Base-by-base conservation (phyloP, 2,888 invertebrate species). In the Mesorhabditis sp. region DNA sequence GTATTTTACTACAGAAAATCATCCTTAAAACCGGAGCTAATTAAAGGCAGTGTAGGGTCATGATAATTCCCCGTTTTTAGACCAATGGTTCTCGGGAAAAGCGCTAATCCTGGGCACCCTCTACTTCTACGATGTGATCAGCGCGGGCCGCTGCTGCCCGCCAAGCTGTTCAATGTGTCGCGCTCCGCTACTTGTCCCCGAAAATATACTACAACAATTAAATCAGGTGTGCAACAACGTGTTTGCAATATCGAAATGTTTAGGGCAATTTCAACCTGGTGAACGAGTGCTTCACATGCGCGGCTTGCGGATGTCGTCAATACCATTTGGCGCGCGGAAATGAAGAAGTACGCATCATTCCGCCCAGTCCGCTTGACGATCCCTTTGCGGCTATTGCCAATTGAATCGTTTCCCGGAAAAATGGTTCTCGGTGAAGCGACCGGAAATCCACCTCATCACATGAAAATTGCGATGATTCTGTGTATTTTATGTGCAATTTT, bases 101-200 rank as follows among this genome's bases (percentile, higher is more conserved):
- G 92, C 93, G 67, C 90, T 96, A 74, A 93, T 96, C 71, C 90
- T 96, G 71, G 96, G 96, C 78, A 95, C 95, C 76, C 95, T 96
- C 93, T 97, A 97, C 89, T 93, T 94, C 73, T 97, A 95, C 86
- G 96, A 97, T 88, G 93, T 97, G 82, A 95, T 96, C 87, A 95
- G 95, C 86, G 95, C 95, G 73, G 93, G 92, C 89, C 94, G 95
- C 28, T 97, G 96, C 88, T 79, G 79, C 42, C 71, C 79, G 64
- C 71, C 77, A 10, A 69, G 71, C 4, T 78, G 78, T 50, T 70
- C 74, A 13, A 45, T 70, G 2, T 78, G 78, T 66, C 71, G 67
- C 41, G 67, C 70, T 62, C 75, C 76, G 28, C 69, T 78, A 28
- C 68, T 71, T 3, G 71, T 77, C n/a, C 71, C 76, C 2, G 76